A percentile compares a stretch with the other conserved stretches of the same genome.
Evolutionary conservation across 2,888 invertebrate genomes (phyloP).

Genomic region (Crocallis elinguaria): DNA sequence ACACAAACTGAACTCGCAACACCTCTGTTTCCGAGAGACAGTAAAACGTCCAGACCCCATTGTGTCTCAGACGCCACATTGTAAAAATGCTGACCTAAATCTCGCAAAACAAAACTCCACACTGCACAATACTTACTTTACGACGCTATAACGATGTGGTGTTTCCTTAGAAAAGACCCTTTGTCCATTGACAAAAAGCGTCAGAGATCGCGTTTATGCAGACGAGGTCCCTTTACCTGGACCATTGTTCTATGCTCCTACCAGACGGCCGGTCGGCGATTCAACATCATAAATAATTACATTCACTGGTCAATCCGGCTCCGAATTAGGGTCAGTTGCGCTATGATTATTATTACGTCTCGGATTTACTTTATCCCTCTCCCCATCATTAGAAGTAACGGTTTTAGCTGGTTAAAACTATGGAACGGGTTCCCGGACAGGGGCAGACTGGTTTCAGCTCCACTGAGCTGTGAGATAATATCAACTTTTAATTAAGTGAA

Average conservation of each 20-base stretch:
- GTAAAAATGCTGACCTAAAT: slow-evolving; percentile 83
- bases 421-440: slow-evolving; percentile 77
- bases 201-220: slow-evolving; percentile 78
- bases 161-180: slow-evolving; percentile 81
- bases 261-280: slow-evolving; percentile 77
- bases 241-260: slow-evolving; percentile 75
- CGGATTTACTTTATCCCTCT: slow-evolving; percentile 76
- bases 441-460: slow-evolving; percentile 74
- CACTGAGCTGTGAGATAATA: slow-evolving; percentile 76
- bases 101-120: slow-evolving; percentile 79
- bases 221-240: slow-evolving; percentile 78
- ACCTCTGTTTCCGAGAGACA: slow-evolving; percentile 50
- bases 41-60: slow-evolving; percentile 66
- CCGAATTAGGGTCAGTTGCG: slow-evolving; percentile 76
- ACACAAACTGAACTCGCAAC: slow-evolving; percentile 39
- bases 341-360: slow-evolving; percentile 75
- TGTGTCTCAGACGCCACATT: slow-evolving; percentile 77
- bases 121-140: slow-evolving; percentile 81
- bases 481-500: slow-evolving; percentile 71
- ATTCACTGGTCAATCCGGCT: slow-evolving; percentile 75
- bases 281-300: slow-evolving; percentile 80
- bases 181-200: slow-evolving; percentile 83
- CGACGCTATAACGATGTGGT: slow-evolving; percentile 83
- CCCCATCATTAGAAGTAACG: slow-evolving; percentile 85
- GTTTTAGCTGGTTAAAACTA: slow-evolving; percentile 84